Evolutionary conservation across 2,888 invertebrate genomes (phyloP), one percentile per base, ranked within the genome.

Genomic region (Noctua comes): DNA sequence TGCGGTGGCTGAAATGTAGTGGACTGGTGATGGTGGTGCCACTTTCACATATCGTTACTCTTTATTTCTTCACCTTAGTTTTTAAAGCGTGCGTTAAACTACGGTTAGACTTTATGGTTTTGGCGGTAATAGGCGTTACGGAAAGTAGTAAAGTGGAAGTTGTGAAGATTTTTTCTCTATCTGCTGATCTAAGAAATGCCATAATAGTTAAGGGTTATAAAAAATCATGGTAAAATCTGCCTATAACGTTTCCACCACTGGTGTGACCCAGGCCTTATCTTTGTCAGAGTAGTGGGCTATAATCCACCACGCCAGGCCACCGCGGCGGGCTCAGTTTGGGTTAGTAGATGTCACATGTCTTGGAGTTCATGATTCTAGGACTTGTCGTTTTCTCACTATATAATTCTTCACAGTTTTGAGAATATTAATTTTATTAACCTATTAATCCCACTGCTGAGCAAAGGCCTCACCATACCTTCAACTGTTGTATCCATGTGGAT

Each of bases 31-130:
- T 76, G 77, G 36, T 72, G 68, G 68, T 79, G 62, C 76, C 88
- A 84, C 90, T 90, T 90, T 88, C 84, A 86, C 87, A 88, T 85
- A 86, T 88, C 88, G 88, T 86, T 87, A 72, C 83, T 86, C 81
- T 89, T 86, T 86, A 82, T 83, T 77, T 84, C 73, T n/a, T 43
- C 66, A 73, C 70, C 72, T 82, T 70, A 75, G 62, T 78, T 84
- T 79, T 84, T 77, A 76, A 81, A 82, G 77, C 8, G 66, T 76
- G 76, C 51, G 48, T 80, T 65, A 82, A 86, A 73, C 66, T 83
- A 87, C 87, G 54, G 80, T 86, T 87, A 81, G 27, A 24, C 62
- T 83, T 83, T 81, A 83, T 83, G 57, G 46, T 79, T 76, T 73
- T 59, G 64, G 54, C 13, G 68, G 65, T 72, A 76, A 80, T 75